Evolutionary conservation across 2,797 vertebrate species (phyloP), one percentile per base, ranked within the genome.

Genomic region (Lates japonicus): DNA sequence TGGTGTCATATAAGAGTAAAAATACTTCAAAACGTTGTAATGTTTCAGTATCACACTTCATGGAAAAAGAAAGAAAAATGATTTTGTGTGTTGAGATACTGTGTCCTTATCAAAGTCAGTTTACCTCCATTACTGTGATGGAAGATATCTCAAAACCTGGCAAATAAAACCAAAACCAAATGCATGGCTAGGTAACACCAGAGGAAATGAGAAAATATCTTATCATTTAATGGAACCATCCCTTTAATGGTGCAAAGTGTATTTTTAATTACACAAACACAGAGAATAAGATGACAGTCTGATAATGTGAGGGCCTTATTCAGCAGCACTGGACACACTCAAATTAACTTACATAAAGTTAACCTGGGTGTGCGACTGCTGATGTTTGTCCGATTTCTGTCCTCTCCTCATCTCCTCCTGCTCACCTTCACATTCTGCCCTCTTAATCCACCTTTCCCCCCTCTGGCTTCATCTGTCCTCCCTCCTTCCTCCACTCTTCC

Each of bases 341-440:
- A 65, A 44, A 73, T 49, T 25, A 65, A 22, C 2, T 39, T 20
- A 17, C 9, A 39, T 20, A 31, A 64, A 73, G 12, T 41, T 7
- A 39, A 66, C 55, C 42, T 80, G 33, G 6, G 37, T 73, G 52
- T 75, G 46, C 33, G 49, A 60, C 37, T 55, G 7, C 25, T 70
- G 51, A 62, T 79, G 60, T 75, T 65, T 67, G 31, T 62, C 49
- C 22, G 22, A 84, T 73, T 52, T 75, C 29, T 55, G 12, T 83
- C 77, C 67, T 78, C 60, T 73, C 73, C 55, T 81, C 69, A 49
- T 82, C 64, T 74, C 76, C 69, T 84, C 73, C 70, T 86, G 82
- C 82, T 92, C 84, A 88, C 89, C 89, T 91, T 90, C 57, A 80
- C 13, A 68, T 92, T 78, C 84, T 88, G 75, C 88, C 77, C 31